Conservation (phyloP, 1,140 invertebrate genomes). For the Phortica variegata region DNA sequence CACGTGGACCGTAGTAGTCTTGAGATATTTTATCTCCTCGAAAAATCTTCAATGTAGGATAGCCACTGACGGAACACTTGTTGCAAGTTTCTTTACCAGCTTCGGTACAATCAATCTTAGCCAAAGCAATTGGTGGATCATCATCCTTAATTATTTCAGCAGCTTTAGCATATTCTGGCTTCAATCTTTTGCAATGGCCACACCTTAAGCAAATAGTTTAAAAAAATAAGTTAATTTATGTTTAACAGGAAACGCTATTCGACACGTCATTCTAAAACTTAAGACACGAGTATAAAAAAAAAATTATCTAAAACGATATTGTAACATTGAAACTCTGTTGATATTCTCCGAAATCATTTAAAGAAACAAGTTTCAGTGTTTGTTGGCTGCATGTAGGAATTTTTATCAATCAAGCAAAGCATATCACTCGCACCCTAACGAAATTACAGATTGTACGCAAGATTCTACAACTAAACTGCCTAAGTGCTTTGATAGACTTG, state of each 20-base stretch:
- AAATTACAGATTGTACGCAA: no score
- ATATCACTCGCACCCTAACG: no score
- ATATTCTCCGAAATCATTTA: no score
- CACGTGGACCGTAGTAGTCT: conserved; percentile 95
- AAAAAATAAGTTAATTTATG: background rate
- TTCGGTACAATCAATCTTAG: conserved; percentile 96
- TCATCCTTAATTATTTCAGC: conserved; percentile 79
- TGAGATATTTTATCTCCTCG: conserved; percentile 80
- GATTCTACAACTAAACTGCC: no score
- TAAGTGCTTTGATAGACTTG: no score
- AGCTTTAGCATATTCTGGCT: conserved; percentile 96
- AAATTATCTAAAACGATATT: no score
- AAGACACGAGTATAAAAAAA: conserved; percentile 2
- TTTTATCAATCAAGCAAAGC: no score
- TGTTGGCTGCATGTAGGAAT: no score
- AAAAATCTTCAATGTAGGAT: conserved; percentile 98
- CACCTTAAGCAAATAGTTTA: conserved; percentile 64
- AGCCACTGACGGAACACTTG: conserved; percentile 89
- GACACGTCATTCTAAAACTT: conserved; percentile 34
- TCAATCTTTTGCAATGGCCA: conserved; percentile 95
- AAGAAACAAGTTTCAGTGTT: no score
- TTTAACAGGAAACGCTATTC: background rate
- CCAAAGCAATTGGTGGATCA: conserved; percentile 88
- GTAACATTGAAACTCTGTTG: no score
- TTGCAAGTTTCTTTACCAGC: conserved; percentile 88